These are phyloP conservation scores for Neopelma chrysocephalum DNA, from an alignment of 2,797 vertebrate species.

Conservation along the genomic window DNA sequence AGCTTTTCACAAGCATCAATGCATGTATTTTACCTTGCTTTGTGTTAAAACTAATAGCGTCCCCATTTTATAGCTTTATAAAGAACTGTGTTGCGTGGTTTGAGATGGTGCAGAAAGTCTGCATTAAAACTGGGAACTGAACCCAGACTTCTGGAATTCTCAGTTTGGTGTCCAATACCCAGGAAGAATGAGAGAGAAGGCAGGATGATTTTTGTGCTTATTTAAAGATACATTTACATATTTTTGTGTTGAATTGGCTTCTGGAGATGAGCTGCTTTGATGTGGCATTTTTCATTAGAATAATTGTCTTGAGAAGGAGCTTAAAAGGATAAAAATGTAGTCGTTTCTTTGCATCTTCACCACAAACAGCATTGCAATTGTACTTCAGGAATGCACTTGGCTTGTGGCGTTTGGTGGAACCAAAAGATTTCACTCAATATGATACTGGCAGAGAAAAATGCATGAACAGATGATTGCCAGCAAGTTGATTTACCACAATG, in stretches of 20 bases:
- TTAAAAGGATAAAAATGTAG: not conserved
- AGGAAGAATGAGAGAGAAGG: not conserved
- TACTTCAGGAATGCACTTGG: not conserved
- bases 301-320: not conserved
- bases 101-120: not conserved
- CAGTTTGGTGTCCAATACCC: not conserved
- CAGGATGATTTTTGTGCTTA: not conserved
- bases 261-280: not conserved
- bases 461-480: not conserved
- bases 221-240: not conserved
- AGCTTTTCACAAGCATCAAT: not conserved
- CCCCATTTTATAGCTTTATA: not conserved
- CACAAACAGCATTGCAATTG: not conserved
- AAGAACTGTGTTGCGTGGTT: not conserved
- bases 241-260: not conserved
- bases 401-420: slow-evolving; percentile 26
- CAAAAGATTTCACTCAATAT: slow-evolving; percentile 13
- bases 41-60: not conserved
- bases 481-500: slow-evolving; percentile 13
- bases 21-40: not conserved
- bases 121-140: not conserved
- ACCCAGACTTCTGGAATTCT: not conserved
- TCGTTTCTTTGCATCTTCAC: not conserved
- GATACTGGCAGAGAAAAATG: slow-evolving; percentile 23
- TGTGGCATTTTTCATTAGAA: not conserved